These are phyloP conservation scores for Glaucopsyche alexis DNA, from an alignment of 2,888 invertebrate genomes.

Conservation along the genomic window DNA sequence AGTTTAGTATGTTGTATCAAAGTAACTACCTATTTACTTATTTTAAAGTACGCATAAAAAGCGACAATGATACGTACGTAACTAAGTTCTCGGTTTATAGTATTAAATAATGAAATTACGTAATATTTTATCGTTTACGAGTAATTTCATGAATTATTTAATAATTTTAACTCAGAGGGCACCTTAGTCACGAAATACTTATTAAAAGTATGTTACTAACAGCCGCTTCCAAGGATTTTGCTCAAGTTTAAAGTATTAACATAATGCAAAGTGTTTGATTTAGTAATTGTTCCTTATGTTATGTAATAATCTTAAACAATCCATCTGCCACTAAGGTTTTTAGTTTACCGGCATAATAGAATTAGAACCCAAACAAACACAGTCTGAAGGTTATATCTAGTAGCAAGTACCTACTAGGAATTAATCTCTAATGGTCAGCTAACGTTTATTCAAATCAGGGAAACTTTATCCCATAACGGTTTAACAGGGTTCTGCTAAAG, in stretches of 20 bases:
- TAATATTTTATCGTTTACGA: neutral
- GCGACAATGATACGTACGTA: too few species aligned
- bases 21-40: too few species aligned
- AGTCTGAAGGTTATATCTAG: neutral
- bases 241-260: constrained; percentile 26
- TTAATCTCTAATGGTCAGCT: neutral
- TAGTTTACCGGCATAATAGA: neutral
- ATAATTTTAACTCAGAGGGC: constrained; percentile 27
- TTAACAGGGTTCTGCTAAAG: constrained; percentile 3
- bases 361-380: neutral
- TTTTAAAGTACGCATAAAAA: neutral
- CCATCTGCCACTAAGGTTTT: neutral
- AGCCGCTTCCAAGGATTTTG: constrained; percentile 28
- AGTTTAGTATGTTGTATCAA: too few species aligned
- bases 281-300: constrained; percentile 16
- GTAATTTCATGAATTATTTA: constrained; percentile 20
- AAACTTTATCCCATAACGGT: constrained; percentile 14
- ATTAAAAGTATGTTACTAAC: constrained; percentile 18
- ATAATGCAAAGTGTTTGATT: constrained; percentile 18
- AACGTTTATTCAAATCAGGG: constrained; percentile 16
- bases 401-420: neutral
- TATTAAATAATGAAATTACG: neutral
- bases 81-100: neutral
- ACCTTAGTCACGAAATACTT: constrained; percentile 26
- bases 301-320: neutral